Evolutionary conservation across 2,797 vertebrate species (phyloP).

Genomic region (Delichon dasypus): DNA sequence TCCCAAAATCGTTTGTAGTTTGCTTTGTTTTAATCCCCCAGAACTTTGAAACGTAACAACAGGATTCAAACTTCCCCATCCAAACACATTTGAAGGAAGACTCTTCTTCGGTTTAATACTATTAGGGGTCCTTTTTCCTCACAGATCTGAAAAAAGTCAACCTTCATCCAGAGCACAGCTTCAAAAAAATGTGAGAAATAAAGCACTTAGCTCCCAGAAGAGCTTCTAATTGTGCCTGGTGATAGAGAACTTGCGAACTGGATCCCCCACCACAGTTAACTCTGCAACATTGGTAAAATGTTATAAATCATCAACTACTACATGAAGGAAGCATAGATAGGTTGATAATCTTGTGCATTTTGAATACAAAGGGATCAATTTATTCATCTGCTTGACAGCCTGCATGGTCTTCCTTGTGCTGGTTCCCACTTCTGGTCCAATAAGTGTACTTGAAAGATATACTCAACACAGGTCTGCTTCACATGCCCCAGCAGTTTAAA

Average conservation of each 20-base stretch:
- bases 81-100: background rate
- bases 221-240: background rate
- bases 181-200: background rate
- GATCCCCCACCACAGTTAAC: background rate
- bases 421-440: slow-evolving; percentile 4
- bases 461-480: background rate
- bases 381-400: background rate
- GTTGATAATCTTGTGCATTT: background rate
- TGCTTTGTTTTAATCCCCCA: background rate
- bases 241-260: background rate
- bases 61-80: background rate
- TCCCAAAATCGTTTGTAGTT: background rate
- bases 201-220: background rate
- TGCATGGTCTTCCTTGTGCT: background rate
- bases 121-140: background rate
- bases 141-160: background rate
- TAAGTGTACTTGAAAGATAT: background rate
- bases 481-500: background rate
- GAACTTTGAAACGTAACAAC: background rate
- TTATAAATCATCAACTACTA: background rate
- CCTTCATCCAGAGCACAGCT: background rate
- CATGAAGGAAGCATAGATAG: background rate
- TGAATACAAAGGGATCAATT: background rate
- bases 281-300: background rate
- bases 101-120: background rate